Base-by-base conservation (phyloP, 2,797 vertebrate species). In the Characodon lateralis region DNA sequence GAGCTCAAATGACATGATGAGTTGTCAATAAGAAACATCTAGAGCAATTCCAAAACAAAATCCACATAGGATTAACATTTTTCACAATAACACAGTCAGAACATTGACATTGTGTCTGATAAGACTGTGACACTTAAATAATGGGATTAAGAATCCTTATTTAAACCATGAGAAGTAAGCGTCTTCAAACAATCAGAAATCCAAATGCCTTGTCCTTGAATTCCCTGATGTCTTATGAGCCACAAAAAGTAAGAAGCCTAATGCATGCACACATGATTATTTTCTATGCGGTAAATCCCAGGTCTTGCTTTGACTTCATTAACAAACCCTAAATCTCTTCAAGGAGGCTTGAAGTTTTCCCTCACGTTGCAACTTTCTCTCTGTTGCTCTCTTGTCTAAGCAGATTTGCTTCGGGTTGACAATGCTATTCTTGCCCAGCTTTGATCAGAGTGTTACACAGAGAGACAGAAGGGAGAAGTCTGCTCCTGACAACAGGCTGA, bases 381-480 rank as follows among this genome's bases (percentile, higher is more conserved):
- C 48, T 74, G 78, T 78, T 84, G 69, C 79, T 82, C 83, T 83
- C 83, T 85, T 80, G 80, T 89, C 81, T 70, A 56, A 78, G 84
- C 79, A 82, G 84, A 83, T 89, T 89, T 85, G 73, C 87, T 50
- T 7, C 12, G 72, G 24, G 86, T 78, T 87, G 89, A 91, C 88
- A 83, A 71, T 50, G 83, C 83, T 87, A 83, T 91, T 93, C 86
- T 88, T 88, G 74, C 78, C 80, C 43, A 72, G 85, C 90, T 92
- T 92, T 92, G 93, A 93, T 92, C 86, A 88, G 74, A 84, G 84
- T 26, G 73, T 89, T 85, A 86, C 70, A 78, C 41, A 58, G 71
- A 71, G 84, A 89, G 83, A 83, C 76, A 66, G 81, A 83, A 61
- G 18, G 81, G 74, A 83, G 74, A 84, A 86, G 79, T 84, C 76